Evolutionary conservation across 2,888 invertebrate species (phyloP).

Genomic region (Oscheius sp.): DNA sequence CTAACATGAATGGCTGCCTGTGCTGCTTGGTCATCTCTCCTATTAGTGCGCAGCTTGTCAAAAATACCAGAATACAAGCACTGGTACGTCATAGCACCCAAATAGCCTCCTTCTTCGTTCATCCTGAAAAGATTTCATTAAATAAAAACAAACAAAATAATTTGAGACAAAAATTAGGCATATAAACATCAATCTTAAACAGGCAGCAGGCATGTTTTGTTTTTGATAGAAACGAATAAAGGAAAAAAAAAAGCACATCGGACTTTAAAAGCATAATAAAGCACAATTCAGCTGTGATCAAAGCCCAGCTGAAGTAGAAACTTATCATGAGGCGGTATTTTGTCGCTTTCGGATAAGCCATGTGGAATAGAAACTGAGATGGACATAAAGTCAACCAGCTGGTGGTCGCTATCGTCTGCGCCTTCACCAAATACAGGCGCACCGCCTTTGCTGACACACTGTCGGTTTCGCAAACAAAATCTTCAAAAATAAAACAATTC

Average conservation of each 20-base stretch:
- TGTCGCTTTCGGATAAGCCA: too few species aligned
- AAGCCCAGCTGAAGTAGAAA: too few species aligned
- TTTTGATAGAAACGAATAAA: not conserved
- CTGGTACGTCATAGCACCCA: conserved; percentile 67
- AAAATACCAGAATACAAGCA: conserved; percentile 63
- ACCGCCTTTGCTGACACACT: not conserved
- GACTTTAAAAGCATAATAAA: not conserved
- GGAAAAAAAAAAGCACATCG: not conserved
- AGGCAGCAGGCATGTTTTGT: too few species aligned
- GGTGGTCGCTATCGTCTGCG: not conserved
- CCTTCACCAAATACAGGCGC: not conserved
- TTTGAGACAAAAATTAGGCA: too few species aligned
- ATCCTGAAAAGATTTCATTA: conserved; percentile 30
- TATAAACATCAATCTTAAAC: too few species aligned
- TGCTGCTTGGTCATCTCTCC: conserved; percentile 52
- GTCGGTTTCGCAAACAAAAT: too few species aligned
- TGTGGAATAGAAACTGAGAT: too few species aligned
- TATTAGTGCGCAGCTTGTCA: conserved; percentile 48
- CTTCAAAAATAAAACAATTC: too few species aligned
- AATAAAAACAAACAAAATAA: not conserved
- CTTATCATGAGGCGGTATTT: too few species aligned
- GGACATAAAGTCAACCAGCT: not conserved
- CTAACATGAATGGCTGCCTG: conserved; percentile 57
- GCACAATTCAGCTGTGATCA: too few species aligned
- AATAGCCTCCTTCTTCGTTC: conserved; percentile 64